A percentile compares a stretch with the other conserved stretches of the same genome.
Conservation (phyloP, 2,113 vertebrate species). For the Callocephalon fimbriatum region DNA sequence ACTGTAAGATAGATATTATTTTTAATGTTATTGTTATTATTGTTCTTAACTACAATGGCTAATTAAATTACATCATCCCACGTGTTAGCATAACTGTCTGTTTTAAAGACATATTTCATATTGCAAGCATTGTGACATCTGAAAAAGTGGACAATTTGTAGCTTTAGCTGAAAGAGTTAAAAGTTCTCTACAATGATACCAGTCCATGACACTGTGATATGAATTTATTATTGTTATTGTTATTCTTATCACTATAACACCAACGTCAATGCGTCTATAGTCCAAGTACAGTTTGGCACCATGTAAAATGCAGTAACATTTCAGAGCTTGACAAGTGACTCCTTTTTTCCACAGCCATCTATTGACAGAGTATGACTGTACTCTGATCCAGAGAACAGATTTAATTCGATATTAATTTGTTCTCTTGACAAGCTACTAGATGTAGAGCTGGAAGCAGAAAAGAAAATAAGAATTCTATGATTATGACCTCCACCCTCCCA, state of each 20-base stretch:
- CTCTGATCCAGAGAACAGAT: background rate
- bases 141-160: background rate
- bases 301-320: background rate
- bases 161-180: background rate
- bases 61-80: background rate
- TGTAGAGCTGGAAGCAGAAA: background rate
- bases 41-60: background rate
- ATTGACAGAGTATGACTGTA: background rate
- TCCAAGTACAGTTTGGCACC: background rate
- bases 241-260: background rate
- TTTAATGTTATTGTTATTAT: background rate
- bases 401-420: background rate
- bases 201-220: rapidly evolving
- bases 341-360: background rate
- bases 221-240: background rate
- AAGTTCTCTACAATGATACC: background rate
- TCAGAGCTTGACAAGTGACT: background rate
- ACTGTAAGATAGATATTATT: background rate
- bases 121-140: background rate
- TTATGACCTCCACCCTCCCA: background rate
- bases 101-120: background rate
- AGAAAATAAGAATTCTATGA: background rate
- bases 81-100: background rate
- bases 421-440: background rate
- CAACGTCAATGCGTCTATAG: background rate